These are phyloP conservation scores for Clarias platycephalus DNA, from an alignment of 2,797 vertebrate species.

Conservation along the genomic window DNA sequence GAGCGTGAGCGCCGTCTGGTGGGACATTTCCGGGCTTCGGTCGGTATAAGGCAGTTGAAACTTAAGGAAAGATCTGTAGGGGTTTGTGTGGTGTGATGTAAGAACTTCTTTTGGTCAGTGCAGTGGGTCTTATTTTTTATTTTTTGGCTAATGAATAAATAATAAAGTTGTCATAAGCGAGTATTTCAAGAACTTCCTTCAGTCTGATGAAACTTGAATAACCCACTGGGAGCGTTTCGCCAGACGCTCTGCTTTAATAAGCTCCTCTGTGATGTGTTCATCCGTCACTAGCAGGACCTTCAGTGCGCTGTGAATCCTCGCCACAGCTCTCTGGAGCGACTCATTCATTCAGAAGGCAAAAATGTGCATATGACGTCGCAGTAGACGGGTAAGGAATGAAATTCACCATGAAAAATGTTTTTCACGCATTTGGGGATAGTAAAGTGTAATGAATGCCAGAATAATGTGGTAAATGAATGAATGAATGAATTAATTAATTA, in stretches of 20 bases:
- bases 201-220: slow-evolving; percentile 16
- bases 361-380: slow-evolving; percentile 3
- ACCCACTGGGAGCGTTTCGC: background rate
- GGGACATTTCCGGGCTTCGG: slow-evolving; percentile 22
- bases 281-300: background rate
- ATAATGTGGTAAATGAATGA: background rate
- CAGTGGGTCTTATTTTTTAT: background rate
- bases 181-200: background rate
- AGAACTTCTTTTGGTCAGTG: slow-evolving; percentile 1
- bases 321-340: background rate
- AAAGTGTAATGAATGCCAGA: background rate
- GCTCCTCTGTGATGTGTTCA: background rate
- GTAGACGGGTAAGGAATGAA: slow-evolving; percentile 5
- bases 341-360: slow-evolving; percentile 3
- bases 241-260: background rate
- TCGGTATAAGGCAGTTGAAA: background rate
- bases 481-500: background rate
- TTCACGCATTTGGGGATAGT: background rate
- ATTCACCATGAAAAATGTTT: background rate
- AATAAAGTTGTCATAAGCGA: background rate
- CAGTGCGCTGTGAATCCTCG: slow-evolving; percentile 4
- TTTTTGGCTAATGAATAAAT: background rate
- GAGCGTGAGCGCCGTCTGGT: slow-evolving; percentile 55
- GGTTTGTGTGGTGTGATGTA: background rate
- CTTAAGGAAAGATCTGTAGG: background rate